These are phyloP conservation scores for Neomicropteryx cornuta DNA, from an alignment of 1,140 invertebrate genomes.

Conservation along the genomic window DNA sequence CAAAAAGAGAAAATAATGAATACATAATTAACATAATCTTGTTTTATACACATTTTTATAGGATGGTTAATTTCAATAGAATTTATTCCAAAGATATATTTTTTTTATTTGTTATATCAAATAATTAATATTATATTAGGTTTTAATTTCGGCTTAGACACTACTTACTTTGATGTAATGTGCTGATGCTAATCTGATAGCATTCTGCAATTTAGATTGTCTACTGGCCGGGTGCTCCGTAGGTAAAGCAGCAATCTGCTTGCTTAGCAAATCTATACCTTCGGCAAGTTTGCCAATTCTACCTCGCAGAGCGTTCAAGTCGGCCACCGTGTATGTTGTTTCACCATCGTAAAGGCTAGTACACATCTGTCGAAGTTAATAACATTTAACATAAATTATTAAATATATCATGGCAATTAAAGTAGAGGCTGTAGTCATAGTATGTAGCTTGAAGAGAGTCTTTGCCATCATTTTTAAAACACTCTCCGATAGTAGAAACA, in stretches of 20 bases:
- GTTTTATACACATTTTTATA: no score
- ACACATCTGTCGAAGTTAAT: no score
- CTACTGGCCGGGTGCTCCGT: conserved; percentile 47
- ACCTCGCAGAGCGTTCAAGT: conserved; percentile 69
- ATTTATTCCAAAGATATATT: background rate
- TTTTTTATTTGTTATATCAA: background rate
- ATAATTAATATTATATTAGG: background rate
- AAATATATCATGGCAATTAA: no score
- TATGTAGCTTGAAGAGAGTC: no score
- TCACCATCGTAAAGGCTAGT: conserved; percentile 65
- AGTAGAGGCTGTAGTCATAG: no score
- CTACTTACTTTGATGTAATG: conserved; percentile 52
- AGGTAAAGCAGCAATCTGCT: conserved; percentile 62
- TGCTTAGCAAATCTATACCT: conserved; percentile 72
- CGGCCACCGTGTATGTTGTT: conserved; percentile 68
- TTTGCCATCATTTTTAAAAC: no score
- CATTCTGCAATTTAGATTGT: conserved; percentile 44
- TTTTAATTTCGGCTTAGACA: background rate
- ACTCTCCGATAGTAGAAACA: no score
- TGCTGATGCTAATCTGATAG: conserved; percentile 46
- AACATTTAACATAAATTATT: no score
- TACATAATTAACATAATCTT: no score
- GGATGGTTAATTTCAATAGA: no score
- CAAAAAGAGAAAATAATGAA: no score
- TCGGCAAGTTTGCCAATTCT: conserved; percentile 81